Conservation (phyloP, 2,113 vertebrate species). For the Chaetodon trifascialis region DNA sequence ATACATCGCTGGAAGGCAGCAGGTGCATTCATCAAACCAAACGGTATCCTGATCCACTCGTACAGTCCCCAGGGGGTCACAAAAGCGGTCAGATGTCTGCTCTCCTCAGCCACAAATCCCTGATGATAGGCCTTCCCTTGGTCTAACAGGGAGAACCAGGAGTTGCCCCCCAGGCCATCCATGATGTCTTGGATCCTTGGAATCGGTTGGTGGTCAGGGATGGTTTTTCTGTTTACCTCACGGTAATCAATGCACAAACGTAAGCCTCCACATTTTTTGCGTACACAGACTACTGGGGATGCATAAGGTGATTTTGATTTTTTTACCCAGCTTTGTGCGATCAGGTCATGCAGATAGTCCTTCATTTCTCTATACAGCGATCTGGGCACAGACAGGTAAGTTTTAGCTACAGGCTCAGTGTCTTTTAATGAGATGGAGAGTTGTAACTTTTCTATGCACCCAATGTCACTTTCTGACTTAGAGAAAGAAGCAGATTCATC, state of each 20-base stretch:
- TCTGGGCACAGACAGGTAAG: too few species aligned
- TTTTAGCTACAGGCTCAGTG: too few species aligned
- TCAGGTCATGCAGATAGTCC: background rate
- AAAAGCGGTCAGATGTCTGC: background rate
- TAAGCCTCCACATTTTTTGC: too few species aligned
- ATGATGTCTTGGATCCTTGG: conserved; percentile 13
- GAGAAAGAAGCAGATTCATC: conserved; percentile 12
- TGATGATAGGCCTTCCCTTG: conserved; percentile 1
- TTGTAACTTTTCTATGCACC: background rate
- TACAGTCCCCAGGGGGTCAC: conserved; percentile 3
- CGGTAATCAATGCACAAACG: conserved; percentile 8
- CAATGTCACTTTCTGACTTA: conserved; percentile 29
- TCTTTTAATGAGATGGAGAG: too few species aligned
- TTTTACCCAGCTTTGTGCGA: too few species aligned
- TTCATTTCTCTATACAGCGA: background rate
- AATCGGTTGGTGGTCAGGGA: background rate
- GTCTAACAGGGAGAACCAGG: background rate
- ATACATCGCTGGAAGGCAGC: background rate
- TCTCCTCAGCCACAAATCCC: conserved; percentile 1
- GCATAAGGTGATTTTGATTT: too few species aligned
- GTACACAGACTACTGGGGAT: too few species aligned
- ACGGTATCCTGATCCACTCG: background rate
- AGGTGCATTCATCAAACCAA: background rate
- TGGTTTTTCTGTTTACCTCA: background rate
- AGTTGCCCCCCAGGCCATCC: conserved; percentile 7